Conservation (phyloP, 2,888 invertebrate genomes). For the Rhorus exstirpatorius region DNA sequence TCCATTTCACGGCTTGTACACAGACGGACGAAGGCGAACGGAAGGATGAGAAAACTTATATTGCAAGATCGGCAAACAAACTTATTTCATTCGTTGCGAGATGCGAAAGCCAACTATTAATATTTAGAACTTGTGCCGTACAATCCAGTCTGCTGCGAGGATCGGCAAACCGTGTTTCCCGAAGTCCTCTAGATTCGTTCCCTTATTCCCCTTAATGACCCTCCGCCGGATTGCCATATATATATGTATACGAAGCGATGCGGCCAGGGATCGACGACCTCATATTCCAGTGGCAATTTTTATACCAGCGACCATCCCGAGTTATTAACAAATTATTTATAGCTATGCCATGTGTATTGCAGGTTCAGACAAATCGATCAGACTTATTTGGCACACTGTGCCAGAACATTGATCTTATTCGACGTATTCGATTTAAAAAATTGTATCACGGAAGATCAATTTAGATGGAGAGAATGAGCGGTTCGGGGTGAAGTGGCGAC, state of each 20-base stretch:
- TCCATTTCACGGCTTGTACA: conserved; percentile 18
- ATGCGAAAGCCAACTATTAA: conserved; percentile 39
- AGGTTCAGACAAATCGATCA: conserved; percentile 38
- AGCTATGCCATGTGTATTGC: conserved; percentile 24
- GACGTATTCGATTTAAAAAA: not conserved
- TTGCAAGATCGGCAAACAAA: conserved; percentile 30
- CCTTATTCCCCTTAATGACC: conserved; percentile 11
- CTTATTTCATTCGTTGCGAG: conserved; percentile 47
- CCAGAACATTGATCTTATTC: no score
- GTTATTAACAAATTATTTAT: conserved; percentile 49
- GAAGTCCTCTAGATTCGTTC: conserved; percentile 28
- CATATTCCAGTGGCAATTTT: conserved; percentile 20
- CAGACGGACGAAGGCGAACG: conserved; percentile 5
- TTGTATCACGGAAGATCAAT: not conserved
- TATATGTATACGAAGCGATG: not conserved
- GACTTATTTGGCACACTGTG: not conserved
- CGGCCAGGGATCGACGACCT: not conserved
- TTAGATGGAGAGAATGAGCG: not conserved
- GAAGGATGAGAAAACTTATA: conserved; percentile 41
- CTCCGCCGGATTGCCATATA: not conserved
- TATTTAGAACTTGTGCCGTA: conserved; percentile 42
- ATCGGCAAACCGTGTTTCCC: conserved; percentile 9
- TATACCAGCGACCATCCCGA: conserved; percentile 29
- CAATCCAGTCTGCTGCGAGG: not conserved
- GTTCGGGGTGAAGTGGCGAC: no score